Evolutionary conservation across 2,113 vertebrate species (phyloP).

Genomic region (Heliornis fulica): DNA sequence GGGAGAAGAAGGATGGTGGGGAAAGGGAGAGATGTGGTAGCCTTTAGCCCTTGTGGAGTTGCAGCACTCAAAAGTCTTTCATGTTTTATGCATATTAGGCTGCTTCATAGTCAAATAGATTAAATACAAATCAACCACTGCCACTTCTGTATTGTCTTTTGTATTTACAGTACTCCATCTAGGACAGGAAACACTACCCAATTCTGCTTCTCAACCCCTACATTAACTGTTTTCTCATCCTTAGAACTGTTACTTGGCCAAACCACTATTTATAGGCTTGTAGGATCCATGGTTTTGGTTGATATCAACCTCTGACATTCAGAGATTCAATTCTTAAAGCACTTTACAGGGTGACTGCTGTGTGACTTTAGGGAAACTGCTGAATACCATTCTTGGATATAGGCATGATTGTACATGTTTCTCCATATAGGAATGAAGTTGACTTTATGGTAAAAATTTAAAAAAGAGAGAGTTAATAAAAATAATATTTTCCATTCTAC

Average conservation of each 20-base stretch:
- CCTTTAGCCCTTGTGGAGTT: background rate
- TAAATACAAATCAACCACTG: background rate
- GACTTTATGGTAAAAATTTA: background rate
- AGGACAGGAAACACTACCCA: background rate
- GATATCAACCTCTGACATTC: background rate
- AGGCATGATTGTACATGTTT: background rate
- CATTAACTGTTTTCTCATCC: no score
- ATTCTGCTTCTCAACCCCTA: no score
- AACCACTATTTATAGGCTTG: background rate
- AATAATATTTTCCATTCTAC: background rate
- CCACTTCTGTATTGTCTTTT: background rate
- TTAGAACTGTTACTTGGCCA: background rate
- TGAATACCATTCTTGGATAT: background rate
- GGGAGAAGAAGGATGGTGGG: background rate
- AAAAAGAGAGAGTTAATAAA: background rate
- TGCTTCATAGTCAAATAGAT: background rate
- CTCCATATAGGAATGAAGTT: background rate
- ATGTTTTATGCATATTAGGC: background rate
- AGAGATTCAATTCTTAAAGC: background rate
- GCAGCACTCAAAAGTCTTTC: background rate
- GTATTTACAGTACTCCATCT: background rate
- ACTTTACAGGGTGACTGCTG: background rate
- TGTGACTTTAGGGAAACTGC: background rate
- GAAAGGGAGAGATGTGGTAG: background rate
- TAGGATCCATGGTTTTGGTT: background rate